Conservation (phyloP, 1,140 invertebrate species). For the Trichonephila clavipes region DNA sequence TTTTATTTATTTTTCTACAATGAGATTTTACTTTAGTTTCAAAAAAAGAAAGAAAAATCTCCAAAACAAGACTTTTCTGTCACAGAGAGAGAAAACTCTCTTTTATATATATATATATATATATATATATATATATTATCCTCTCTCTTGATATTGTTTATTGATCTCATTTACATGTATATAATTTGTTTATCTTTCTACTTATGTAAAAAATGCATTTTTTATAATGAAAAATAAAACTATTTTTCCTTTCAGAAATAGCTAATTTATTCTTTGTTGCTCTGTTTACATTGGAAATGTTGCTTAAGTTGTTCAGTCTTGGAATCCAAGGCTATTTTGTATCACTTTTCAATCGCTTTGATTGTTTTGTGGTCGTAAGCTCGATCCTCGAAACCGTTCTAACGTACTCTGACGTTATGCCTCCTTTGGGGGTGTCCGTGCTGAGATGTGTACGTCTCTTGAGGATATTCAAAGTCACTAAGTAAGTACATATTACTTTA, state of each 20-base stretch:
- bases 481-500: slow-evolving; percentile 79
- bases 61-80: no score
- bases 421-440: slow-evolving; percentile 84
- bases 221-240: no score
- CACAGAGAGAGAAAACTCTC: no score
- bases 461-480: slow-evolving; percentile 85
- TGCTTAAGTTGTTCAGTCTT: slow-evolving; percentile 99
- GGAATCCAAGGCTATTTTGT: slow-evolving; percentile 86
- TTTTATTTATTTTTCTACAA: no score
- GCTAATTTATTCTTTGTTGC: slow-evolving; percentile 99
- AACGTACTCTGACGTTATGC: slow-evolving; percentile 83
- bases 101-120: no score
- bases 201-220: no score
- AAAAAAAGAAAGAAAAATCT: no score
- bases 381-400: slow-evolving; percentile 84
- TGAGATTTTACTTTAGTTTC: no score
- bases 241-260: slow-evolving; percentile 84
- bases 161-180: no score
- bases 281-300: slow-evolving; percentile 99
- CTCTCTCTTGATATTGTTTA: no score
- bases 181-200: no score
- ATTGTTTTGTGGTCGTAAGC: slow-evolving; percentile 85
- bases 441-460: slow-evolving; percentile 84
- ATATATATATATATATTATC: no score
- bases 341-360: slow-evolving; percentile 86